phyloP scores from a whole-genome alignment of 64 coral and sea anemone genomes.

The Porites australiensis region DNA sequence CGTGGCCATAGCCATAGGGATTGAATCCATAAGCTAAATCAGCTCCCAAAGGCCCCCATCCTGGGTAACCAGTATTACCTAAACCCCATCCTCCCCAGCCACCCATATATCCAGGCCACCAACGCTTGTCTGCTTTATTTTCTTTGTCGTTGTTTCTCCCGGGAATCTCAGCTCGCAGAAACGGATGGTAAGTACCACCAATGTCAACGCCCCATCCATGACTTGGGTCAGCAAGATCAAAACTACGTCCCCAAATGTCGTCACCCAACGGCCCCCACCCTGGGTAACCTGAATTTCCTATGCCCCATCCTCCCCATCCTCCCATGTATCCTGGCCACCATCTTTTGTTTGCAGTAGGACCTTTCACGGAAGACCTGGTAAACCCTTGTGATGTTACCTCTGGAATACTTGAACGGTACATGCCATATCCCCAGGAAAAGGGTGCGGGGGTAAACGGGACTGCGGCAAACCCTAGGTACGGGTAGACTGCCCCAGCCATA shows the following conservation, averaged over 20 bases:
- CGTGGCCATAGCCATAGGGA: slow-evolving; percentile 38
- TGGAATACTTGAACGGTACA: slow-evolving; percentile 2
- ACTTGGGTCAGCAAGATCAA: slow-evolving; percentile 31
- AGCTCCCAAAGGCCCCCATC: slow-evolving; percentile 72
- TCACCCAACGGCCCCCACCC: slow-evolving; percentile 70
- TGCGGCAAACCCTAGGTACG: slow-evolving; percentile 20
- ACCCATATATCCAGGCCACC: slow-evolving; percentile 94
- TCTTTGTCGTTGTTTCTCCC: neutral
- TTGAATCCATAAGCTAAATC: neutral
- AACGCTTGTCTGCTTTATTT: slow-evolving; percentile 65
- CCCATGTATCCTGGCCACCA: slow-evolving; percentile 96
- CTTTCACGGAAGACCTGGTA: slow-evolving; percentile 15
- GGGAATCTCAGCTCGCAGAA: slow-evolving; percentile 22
- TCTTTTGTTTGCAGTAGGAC: slow-evolving; percentile 58
- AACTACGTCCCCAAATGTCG: slow-evolving; percentile 18
- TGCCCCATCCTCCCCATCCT: slow-evolving; percentile 92
- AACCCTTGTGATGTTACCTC: slow-evolving; percentile 3
- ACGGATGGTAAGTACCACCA: slow-evolving; percentile 17
- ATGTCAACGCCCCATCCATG: slow-evolving; percentile 45
- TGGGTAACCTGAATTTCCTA: slow-evolving; percentile 83
- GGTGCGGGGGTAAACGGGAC: slow-evolving; percentile 14
- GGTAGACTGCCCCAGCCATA: neutral
- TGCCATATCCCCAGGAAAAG: neutral
- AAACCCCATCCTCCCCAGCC: slow-evolving; percentile 89
- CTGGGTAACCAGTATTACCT: slow-evolving; percentile 81